phyloP scores from a whole-genome alignment of 2,888 invertebrate genomes.

The Kryphioiulus occultus region DNA sequence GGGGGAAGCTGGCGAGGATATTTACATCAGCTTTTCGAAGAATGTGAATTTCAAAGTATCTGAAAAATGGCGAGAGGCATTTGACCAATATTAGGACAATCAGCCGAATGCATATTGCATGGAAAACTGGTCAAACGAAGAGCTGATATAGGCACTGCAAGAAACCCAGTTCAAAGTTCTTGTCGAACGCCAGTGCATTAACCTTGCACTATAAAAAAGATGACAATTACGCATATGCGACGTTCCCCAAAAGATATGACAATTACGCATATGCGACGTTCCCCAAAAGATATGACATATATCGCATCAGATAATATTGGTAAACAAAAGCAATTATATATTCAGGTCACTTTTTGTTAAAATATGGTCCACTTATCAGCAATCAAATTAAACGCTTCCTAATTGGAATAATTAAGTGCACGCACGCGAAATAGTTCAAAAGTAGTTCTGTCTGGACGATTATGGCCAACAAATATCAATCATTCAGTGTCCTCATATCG shows the following conservation, averaged over 20 bases:
- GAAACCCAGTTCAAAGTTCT: not conserved
- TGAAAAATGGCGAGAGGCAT: not conserved
- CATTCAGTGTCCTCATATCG: not conserved
- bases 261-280: no score
- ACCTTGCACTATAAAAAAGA: slow-evolving; percentile 29
- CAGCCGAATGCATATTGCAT: not conserved
- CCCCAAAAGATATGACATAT: not conserved
- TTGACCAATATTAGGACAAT: not conserved
- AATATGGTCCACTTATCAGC: slow-evolving; percentile 12
- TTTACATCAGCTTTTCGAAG: slow-evolving; percentile 4
- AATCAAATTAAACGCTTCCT: not conserved
- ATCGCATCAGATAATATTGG: not conserved
- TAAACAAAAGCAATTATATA: not conserved
- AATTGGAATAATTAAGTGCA: not conserved
- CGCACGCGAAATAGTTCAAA: not conserved
- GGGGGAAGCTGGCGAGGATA: slow-evolving; percentile 8
- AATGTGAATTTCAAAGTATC: slow-evolving; percentile 26
- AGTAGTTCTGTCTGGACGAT: not conserved
- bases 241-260: not conserved
- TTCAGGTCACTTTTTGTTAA: slow-evolving; percentile 14
- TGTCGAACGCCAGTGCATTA: slow-evolving; percentile 15
- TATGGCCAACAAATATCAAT: not conserved
- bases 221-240: slow-evolving; percentile 1
- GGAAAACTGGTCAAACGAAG: not conserved
- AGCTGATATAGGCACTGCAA: not conserved